Base-by-base conservation (phyloP, 2,888 invertebrate species). In the Pyrgus malvae region DNA sequence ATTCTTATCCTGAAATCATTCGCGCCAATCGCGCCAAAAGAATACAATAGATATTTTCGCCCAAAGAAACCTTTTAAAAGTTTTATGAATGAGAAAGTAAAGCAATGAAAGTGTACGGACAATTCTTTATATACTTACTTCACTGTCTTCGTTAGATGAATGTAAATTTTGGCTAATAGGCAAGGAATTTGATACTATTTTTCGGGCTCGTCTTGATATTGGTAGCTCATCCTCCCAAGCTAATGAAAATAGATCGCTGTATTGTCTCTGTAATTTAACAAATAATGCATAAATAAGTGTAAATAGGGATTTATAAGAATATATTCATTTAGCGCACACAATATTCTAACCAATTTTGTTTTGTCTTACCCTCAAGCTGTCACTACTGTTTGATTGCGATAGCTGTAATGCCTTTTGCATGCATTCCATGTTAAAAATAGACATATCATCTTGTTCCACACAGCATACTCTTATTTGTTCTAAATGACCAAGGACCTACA, bases 381-480 rank as follows among this genome's bases (percentile, higher is more conserved):
- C 98, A 72, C 93, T 96, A 80, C 97, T 95, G 70, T 96, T 94
- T 58, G 94, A 94, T 80, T 97, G 97, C 19, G 97, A 96, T 66
- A 95, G 95, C 72, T 97, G 96, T 62, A 99, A 89, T 27, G 98
- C 97, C 74, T 96, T 93, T 82, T 98, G 98, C 94, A 99, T 96
- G 67, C 94, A 94, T 78, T 98, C 97, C 83, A 96, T 93, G 63
- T 95, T 96, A 80, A 97, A 97, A 74, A 98, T 93, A 56, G 93
- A 94, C 80, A 94, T 93, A 63, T 94, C 94, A 61, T 94, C 92
- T 69, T 92, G 91, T 65, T 91, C 90, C 58, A 92, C 91, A 74
- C 95, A 95, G 73, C 94, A 93, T 65, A 94, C 90, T 74, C 98
- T 91, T 90, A 98, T 93, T 83, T 96, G 95, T 80, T 99, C 98